Evolutionary conservation across 2,113 vertebrate species (phyloP).

Genomic region (Taurulus bubalis): DNA sequence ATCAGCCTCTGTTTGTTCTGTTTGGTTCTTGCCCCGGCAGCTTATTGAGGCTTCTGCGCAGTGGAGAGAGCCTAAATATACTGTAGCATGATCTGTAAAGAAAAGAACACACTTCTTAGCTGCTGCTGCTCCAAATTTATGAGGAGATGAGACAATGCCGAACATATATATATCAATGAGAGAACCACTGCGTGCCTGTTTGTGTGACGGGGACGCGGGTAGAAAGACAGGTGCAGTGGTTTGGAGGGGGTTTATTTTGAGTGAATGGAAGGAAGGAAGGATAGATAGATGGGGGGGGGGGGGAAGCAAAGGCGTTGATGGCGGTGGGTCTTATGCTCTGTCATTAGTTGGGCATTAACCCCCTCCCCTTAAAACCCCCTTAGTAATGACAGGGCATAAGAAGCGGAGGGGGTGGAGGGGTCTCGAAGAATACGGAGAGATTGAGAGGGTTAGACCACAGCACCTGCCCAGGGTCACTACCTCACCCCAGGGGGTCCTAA

Average conservation of each 20-base stretch:
- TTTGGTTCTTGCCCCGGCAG: not conserved
- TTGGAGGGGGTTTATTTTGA: constrained; percentile 70
- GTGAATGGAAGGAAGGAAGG: constrained; percentile 57
- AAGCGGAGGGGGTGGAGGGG: constrained; percentile 63
- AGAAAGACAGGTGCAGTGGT: constrained; percentile 77
- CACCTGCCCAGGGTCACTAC: constrained; percentile 83
- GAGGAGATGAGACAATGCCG: constrained; percentile 51
- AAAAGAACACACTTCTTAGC: constrained; percentile 22
- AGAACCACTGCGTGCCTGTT: not conserved
- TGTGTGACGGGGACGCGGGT: constrained; percentile 40
- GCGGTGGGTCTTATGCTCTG: constrained; percentile 72
- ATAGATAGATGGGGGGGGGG: constrained; percentile 39
- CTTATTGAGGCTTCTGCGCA: not conserved
- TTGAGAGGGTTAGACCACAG: constrained; percentile 76
- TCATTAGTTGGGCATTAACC: constrained; percentile 86
- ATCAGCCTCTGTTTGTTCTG: not conserved
- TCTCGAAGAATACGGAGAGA: constrained; percentile 68
- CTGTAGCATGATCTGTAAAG: constrained; percentile 10
- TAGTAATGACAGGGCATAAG: constrained; percentile 82
- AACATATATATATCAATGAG: constrained; percentile 61
- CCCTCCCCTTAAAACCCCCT: constrained; percentile 68
- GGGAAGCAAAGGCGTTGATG: constrained; percentile 65
- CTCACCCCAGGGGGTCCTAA: constrained; percentile 70
- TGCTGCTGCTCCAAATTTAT: constrained; percentile 50
- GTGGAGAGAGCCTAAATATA: not conserved